Evolutionary conservation across 1,140 invertebrate genomes (phyloP).

Genomic region (Octopus bimaculoides): DNA sequence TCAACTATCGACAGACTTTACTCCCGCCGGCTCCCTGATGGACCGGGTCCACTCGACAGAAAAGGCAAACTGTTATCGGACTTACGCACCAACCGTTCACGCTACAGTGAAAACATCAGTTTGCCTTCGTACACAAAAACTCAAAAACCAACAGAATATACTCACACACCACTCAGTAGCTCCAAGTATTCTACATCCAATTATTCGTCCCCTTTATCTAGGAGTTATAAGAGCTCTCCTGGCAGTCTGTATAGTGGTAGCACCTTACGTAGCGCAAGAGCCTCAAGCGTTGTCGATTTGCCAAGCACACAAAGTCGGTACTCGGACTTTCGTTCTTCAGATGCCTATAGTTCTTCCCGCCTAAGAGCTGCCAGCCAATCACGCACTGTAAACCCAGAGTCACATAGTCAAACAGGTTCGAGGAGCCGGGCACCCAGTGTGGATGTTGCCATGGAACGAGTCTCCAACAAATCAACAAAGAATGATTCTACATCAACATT

Average conservation of each 20-base stretch:
- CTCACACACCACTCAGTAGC: neutral
- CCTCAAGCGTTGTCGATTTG: neutral
- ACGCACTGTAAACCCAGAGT: neutral
- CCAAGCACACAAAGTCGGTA: neutral
- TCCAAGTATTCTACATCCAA: neutral
- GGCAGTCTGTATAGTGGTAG: neutral
- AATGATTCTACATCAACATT: neutral
- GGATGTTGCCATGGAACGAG: neutral
- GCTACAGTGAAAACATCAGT: neutral
- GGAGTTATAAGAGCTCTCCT: neutral
- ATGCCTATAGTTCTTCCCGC: neutral
- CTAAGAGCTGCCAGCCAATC: neutral
- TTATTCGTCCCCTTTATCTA: neutral
- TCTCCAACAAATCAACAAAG: neutral
- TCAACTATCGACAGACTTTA: neutral
- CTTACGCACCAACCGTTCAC: neutral
- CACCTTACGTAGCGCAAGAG: neutral
- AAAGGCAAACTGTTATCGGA: neutral
- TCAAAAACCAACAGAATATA: neutral
- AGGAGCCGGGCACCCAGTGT: neutral
- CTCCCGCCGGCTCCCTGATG: neutral
- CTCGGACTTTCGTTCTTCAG: neutral
- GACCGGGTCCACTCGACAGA: slow-evolving; percentile 3
- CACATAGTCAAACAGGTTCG: neutral
- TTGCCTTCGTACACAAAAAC: neutral